Evolutionary conservation across 2,888 invertebrate species (phyloP), one percentile per base, ranked within the genome.

Genomic region (Cheilosia variabilis): DNA sequence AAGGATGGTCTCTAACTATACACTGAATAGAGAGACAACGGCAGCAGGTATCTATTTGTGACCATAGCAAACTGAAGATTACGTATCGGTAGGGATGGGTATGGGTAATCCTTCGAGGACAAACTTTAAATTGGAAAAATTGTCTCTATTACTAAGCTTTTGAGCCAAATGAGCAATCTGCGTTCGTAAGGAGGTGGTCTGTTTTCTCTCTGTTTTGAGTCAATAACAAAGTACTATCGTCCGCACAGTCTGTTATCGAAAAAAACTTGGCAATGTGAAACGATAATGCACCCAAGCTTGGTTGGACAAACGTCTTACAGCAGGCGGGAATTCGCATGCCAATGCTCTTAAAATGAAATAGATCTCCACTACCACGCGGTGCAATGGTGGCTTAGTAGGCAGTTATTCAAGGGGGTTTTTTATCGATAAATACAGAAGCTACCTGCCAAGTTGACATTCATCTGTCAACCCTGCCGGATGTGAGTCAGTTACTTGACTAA

Each of bases 121-220:
- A 13, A 7, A 31, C 17, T n/a, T 15, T 15, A 50, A 50, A 31
- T 63, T 34, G 47, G 22, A 63, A 63, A 50, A 31, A 37, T 37
- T 37, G 37, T 37, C 2, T 15, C 4, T 9, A 22, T 50, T 50
- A 17, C 13, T 15, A 50, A 47, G 13, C 4, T 19, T 2, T 50
- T 50, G 37, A 65, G 34, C 34, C 22, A 50, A 50, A 65, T 63
- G 34, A 62, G 62, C 45, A 45, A 62, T n/a, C 17, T 55, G 6
- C 3, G 15, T 4, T 45, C 27, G 10, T 45, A 22, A 27, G 34
- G 3, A 37, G 0, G 34, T 37, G 10, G 34, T 34, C 34, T 31
- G 5, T 7, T n/a, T n/a, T n/a, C 19, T 19, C 19, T 19, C 9
- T 13, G 41, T 43, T 43, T 13, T 7, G 5, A 43, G 15, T 43